These are phyloP conservation scores for Aplysia californica DNA, from an alignment of 1,140 invertebrate genomes.

Conservation along the genomic window DNA sequence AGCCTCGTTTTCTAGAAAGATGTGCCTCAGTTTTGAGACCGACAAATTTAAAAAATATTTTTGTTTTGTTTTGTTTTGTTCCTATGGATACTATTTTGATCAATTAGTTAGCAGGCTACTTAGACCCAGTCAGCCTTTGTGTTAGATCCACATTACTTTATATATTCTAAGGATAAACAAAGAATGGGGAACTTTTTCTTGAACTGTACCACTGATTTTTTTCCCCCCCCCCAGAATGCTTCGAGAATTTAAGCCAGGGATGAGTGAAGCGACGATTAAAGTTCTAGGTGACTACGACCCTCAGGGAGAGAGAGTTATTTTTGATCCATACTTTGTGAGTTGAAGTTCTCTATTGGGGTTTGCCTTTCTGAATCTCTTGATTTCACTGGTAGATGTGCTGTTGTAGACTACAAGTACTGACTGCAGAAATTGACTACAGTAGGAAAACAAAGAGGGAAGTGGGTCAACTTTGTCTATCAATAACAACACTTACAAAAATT, in stretches of 20 bases:
- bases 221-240: background rate
- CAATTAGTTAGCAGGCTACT: too few species aligned
- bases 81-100: too few species aligned
- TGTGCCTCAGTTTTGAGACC: too few species aligned
- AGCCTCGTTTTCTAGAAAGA: too few species aligned
- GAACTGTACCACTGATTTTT: background rate
- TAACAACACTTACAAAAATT: background rate
- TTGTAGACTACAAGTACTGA: too few species aligned
- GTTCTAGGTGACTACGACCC: background rate
- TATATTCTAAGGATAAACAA: too few species aligned
- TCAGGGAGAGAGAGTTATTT: background rate
- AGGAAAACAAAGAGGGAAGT: background rate
- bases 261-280: background rate
- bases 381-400: too few species aligned
- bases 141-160: background rate
- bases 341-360: background rate
- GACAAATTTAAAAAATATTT: too few species aligned
- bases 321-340: slow-evolving; percentile 18
- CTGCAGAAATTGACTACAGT: background rate
- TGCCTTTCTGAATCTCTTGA: background rate
- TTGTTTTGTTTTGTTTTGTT: too few species aligned
- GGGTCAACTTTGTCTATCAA: background rate
- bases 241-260: background rate
- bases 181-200: background rate
- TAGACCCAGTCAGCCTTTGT: background rate